Percentiles rank a stretch among this genome's conserved stretches.
Evolutionary conservation across 1,140 invertebrate species (phyloP).

Genomic region (Hypothenemus hampei): DNA sequence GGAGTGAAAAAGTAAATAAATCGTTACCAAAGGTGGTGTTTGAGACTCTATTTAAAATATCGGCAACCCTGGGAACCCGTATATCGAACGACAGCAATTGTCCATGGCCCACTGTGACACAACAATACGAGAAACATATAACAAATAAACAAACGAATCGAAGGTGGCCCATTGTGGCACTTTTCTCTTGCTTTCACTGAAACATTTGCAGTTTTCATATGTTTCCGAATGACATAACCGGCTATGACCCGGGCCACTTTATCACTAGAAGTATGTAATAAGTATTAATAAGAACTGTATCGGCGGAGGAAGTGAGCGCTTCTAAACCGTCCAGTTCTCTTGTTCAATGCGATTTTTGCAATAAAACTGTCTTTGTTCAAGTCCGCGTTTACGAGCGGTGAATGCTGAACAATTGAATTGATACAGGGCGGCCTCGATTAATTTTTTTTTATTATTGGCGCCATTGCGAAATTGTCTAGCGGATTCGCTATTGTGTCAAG

Average conservation of each 20-base stretch:
- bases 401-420: neutral
- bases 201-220: neutral
- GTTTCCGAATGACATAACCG: too few species aligned
- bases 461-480: too few species aligned
- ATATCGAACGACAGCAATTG: conserved; percentile 24
- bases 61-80: conserved; percentile 21
- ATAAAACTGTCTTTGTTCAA: neutral
- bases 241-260: neutral
- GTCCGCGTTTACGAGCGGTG: neutral
- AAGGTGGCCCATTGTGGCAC: neutral
- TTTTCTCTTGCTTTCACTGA: neutral
- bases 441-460: neutral
- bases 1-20: too few species aligned
- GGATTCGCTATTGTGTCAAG: too few species aligned
- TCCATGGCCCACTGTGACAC: conserved; percentile 5
- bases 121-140: too few species aligned
- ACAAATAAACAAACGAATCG: neutral
- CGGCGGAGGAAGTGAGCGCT: neutral
- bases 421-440: neutral
- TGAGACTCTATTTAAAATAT: conserved; percentile 30
- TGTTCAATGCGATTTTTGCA: neutral
- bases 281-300: neutral
- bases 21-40: conserved; percentile 33
- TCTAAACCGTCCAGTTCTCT: neutral
- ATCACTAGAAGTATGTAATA: neutral